phyloP scores from a whole-genome alignment of 1,140 invertebrate species.

The Caerostris darwini region DNA sequence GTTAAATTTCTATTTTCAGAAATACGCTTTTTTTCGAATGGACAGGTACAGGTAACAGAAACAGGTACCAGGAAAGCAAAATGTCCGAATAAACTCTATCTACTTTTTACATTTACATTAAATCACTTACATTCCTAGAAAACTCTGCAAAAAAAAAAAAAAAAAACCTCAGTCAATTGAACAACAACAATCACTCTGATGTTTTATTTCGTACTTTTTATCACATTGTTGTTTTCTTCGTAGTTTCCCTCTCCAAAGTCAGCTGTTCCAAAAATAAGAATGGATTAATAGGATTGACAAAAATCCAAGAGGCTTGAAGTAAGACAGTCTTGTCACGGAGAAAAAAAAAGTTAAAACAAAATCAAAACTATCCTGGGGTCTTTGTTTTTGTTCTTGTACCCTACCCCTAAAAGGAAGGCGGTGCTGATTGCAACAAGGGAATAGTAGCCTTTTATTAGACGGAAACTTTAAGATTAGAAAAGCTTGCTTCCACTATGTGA shows the following conservation, averaged over 20 bases:
- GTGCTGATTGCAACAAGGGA: neutral
- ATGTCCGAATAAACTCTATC: neutral
- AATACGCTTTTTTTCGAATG: too few relatives aligned
- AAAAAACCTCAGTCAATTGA: neutral
- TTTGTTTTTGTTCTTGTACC: neutral
- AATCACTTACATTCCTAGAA: neutral
- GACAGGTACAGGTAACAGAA: too few relatives aligned
- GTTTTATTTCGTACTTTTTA: slow-evolving; percentile 27
- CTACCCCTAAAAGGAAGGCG: neutral
- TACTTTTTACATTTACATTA: neutral
- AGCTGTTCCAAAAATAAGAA: slow-evolving; percentile 38
- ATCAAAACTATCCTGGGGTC: neutral
- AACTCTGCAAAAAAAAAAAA: neutral
- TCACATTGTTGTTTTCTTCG: neutral
- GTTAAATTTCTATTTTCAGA: too few relatives aligned
- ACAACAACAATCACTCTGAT: neutral
- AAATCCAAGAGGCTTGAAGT: neutral
- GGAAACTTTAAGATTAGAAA: neutral
- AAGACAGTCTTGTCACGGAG: neutral
- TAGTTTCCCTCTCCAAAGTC: neutral
- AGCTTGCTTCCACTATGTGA: neutral
- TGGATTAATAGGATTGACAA: slow-evolving; percentile 26
- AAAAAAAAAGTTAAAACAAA: neutral
- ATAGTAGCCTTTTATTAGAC: neutral
- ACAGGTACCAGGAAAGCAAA: neutral